These are phyloP conservation scores for Bujurquina vittata DNA, from an alignment of 2,113 vertebrate genomes.

Conservation along the genomic window DNA sequence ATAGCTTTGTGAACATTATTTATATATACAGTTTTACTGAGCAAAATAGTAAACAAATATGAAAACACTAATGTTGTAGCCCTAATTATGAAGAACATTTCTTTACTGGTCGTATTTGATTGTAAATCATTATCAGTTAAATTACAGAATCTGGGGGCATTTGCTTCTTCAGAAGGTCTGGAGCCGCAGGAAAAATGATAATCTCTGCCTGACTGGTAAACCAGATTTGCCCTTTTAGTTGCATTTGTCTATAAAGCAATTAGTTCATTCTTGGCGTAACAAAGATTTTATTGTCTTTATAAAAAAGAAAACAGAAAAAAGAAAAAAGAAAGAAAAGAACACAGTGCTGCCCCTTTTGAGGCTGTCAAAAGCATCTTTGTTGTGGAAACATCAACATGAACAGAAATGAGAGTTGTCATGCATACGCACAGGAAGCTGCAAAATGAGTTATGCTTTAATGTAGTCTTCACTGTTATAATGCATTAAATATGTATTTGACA, in stretches of 20 bases:
- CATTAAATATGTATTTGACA: not conserved
- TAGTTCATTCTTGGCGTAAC: slow-evolving; percentile 1
- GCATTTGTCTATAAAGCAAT: slow-evolving; percentile 5
- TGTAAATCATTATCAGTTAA: not conserved
- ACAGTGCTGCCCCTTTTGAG: not conserved
- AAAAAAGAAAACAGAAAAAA: not conserved
- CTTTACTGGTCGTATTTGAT: not conserved
- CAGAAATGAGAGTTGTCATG: not conserved
- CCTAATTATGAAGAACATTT: not conserved
- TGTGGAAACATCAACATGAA: not conserved
- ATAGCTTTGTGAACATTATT: not conserved
- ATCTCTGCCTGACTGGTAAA: not conserved
- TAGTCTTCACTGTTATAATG: not conserved
- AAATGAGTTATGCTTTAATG: slow-evolving; percentile 26
- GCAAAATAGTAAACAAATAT: not conserved
- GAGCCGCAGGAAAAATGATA: not conserved
- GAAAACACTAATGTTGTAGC: not conserved
- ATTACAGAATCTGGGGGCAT: not conserved
- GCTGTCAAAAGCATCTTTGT: not conserved
- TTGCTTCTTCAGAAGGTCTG: not conserved
- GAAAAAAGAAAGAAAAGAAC: not conserved
- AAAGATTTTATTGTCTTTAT: slow-evolving; percentile 15
- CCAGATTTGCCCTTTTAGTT: not conserved
- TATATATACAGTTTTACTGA: not conserved
- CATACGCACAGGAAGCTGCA: not conserved